Percentiles rank a stretch among this genome's conserved stretches.
Conservation (phyloP, 2,888 invertebrate species). For the Drosophila borborema region DNA sequence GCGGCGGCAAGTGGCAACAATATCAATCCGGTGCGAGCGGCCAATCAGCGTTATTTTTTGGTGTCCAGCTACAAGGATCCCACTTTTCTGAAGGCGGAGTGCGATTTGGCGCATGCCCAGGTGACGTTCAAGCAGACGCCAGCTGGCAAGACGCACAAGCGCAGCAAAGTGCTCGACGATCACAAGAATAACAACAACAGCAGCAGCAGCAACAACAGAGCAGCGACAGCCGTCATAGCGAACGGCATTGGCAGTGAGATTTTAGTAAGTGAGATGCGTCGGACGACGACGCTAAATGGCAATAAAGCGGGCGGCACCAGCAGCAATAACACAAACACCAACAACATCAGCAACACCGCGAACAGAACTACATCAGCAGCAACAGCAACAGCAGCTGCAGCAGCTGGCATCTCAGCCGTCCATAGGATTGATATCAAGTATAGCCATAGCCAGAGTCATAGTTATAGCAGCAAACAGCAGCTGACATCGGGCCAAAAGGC, state of each 20-base stretch:
- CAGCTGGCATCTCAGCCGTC: slow-evolving; percentile 55
- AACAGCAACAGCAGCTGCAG: slow-evolving; percentile 20
- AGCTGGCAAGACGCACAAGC: slow-evolving; percentile 38
- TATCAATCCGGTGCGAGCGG: slow-evolving; percentile 78
- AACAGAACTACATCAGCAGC: slow-evolving; percentile 27
- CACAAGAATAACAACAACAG: slow-evolving; percentile 48
- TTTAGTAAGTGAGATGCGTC: slow-evolving; percentile 78
- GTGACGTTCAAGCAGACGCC: slow-evolving; percentile 51
- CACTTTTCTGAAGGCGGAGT: slow-evolving; percentile 84
- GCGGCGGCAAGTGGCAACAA: not conserved
- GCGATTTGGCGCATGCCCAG: slow-evolving; percentile 84
- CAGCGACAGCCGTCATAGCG: slow-evolving; percentile 31
- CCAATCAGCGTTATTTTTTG: slow-evolving; percentile 81
- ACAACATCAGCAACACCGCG: slow-evolving; percentile 25
- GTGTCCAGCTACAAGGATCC: slow-evolving; percentile 82
- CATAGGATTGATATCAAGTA: slow-evolving; percentile 59
- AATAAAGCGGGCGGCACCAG: slow-evolving; percentile 65
- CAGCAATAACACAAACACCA: slow-evolving; percentile 49
- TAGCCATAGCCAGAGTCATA: slow-evolving; percentile 29
- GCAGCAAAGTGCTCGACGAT: slow-evolving; percentile 58
- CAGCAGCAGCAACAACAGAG: slow-evolving; percentile 40
- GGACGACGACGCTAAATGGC: slow-evolving; percentile 69
- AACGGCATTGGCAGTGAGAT: slow-evolving; percentile 26
- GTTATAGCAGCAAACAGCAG: slow-evolving; percentile 30
- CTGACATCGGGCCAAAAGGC: slow-evolving; percentile 7